Base-by-base conservation (phyloP, 2,888 invertebrate genomes). In the Vanessa cardui region DNA sequence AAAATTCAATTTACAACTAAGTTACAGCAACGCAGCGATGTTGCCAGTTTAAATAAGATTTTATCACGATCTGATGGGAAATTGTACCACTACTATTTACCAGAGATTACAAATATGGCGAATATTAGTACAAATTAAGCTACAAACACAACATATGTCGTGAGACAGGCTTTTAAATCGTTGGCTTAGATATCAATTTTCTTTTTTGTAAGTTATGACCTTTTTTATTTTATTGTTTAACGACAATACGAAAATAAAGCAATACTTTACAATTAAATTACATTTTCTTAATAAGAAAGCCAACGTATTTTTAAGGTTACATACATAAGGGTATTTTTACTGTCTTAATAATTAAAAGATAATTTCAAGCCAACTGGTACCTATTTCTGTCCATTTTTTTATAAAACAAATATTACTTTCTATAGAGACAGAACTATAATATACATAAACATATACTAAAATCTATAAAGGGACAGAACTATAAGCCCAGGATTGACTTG, bases 91-190 rank as follows among this genome's bases (percentile, higher is more conserved):
- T 75, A 84, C 85, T 82, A 87, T 83, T 84, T 79, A 84, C 72
- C 79, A 78, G 80, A 83, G 80, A 83, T 84, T 84, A 82, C 82
- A 77, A 76, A 73, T 76, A 76, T 75, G 68, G 68, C 62, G 66
- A 65, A 71, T 72, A 68, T 49, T 62, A 66, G 68, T 69, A 69
- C 64, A 59, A 68, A 63, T 64, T 62, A 70, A 64, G 47, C 76
- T 74, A 78, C 73, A 79, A 87, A 89, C 84, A 90, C 87, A 89
- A 92, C 92, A 92, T 88, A 92, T 92, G 92, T 88, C 90, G 92
- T 92, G 92, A 92, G 92, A 92, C 92, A 87, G 85, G 78, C 78
- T 83, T 83, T 75, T 87, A 80, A 84, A 76, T 69, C 75, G 64
- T 54, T 69, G 70, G 68, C 66, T 71, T 54, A 54, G 31, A 54